A percentile compares a stretch with the other conserved stretches of the same genome.
phyloP scores from a whole-genome alignment of 2,888 invertebrate species.

The Crossocerus cetratus region DNA sequence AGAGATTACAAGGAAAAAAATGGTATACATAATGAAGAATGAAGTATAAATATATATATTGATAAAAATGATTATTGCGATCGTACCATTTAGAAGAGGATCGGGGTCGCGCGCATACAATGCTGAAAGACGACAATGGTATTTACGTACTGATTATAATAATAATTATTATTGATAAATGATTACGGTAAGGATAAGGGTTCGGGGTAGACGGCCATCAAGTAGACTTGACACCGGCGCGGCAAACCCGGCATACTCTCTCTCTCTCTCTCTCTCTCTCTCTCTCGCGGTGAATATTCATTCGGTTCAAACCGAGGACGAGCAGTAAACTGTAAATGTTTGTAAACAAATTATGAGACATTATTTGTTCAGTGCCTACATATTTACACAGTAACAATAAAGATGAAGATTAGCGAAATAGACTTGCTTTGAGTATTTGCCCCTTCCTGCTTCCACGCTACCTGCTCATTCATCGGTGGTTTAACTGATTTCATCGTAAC shows the following conservation, averaged over 20 bases:
- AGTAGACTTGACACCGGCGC: constrained; percentile 57
- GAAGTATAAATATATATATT: constrained; percentile 70
- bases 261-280: constrained; percentile 33
- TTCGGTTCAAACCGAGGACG: constrained; percentile 70
- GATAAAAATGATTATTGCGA: constrained; percentile 72
- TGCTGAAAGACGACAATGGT: constrained; percentile 63
- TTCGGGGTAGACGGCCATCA: constrained; percentile 57
- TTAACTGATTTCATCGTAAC: background rate
- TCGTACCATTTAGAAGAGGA: constrained; percentile 69
- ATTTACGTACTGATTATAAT: constrained; percentile 51
- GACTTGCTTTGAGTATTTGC: background rate
- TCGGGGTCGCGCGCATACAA: constrained; percentile 70
- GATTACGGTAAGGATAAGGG: constrained; percentile 32
- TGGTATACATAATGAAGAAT: constrained; percentile 70
- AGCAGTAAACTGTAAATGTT: constrained; percentile 76
- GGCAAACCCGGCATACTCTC: constrained; percentile 49
- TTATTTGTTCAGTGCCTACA: constrained; percentile 77
- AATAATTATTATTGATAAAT: constrained; percentile 35
- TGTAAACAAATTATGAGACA: constrained; percentile 77
- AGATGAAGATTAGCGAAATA: constrained; percentile 73
- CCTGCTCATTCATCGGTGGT: background rate
- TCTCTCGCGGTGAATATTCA: constrained; percentile 68
- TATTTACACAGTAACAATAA: constrained; percentile 76
- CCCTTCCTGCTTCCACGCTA: background rate
- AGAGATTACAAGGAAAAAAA: constrained; percentile 65